A percentile compares a stretch with the other conserved stretches of the same genome.
Conservation (phyloP, 2,797 vertebrate genomes). For the Sarcophilus harrisii region DNA sequence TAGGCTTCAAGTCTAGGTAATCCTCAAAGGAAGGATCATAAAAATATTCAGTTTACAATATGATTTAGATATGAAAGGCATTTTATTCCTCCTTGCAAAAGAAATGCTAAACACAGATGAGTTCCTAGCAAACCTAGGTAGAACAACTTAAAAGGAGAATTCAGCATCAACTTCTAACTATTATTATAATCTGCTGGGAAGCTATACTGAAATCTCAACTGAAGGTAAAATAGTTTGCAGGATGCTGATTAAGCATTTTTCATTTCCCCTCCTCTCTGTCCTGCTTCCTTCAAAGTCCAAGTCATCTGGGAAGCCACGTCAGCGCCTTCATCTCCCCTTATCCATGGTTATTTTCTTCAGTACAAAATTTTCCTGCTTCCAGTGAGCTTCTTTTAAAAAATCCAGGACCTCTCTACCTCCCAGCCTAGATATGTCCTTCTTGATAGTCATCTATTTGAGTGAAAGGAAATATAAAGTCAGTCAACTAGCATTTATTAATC, state of each 20-base stretch:
- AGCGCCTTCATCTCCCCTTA: background rate
- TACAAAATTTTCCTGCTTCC: background rate
- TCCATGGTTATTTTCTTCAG: background rate
- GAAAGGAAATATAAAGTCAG: background rate
- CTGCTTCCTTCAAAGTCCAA: background rate
- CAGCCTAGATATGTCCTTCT: background rate
- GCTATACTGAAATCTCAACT: background rate
- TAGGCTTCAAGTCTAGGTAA: background rate
- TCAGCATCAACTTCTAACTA: background rate
- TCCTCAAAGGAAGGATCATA: background rate
- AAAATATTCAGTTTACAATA: background rate
- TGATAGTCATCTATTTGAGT: background rate
- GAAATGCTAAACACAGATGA: background rate
- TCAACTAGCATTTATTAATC: background rate
- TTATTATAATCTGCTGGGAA: background rate
- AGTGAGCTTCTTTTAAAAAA: background rate
- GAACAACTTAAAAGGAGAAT: background rate
- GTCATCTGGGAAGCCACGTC: background rate
- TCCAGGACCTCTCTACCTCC: background rate
- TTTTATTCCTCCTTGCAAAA: background rate
- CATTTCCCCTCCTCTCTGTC: background rate
- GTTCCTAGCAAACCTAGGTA: background rate
- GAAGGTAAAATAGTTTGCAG: background rate
- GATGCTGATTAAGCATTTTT: background rate
- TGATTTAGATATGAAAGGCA: background rate